Conservation (phyloP, 2,888 invertebrate genomes). For the Chirona hameri region DNA sequence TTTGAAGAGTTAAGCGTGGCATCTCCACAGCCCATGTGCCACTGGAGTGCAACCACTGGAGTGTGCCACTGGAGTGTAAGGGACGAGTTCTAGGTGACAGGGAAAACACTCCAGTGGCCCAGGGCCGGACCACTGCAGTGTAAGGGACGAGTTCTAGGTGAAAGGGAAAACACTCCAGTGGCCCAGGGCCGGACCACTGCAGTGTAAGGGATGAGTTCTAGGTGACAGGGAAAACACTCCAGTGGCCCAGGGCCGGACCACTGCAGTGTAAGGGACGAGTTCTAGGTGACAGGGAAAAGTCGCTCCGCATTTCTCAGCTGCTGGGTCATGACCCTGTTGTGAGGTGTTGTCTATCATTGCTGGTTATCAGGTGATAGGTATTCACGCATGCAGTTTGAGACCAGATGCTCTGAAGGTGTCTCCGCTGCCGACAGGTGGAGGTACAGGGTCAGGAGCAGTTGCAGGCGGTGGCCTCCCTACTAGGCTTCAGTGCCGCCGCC, state of each 20-base stretch:
- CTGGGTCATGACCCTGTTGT: no score
- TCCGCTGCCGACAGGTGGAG: constrained; percentile 57
- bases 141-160: no score
- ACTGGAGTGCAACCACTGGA: not conserved
- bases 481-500: constrained; percentile 71
- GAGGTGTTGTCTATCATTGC: no score
- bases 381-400: no score
- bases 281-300: no score
- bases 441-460: constrained; percentile 57
- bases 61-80: not conserved
- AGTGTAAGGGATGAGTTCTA: not conserved
- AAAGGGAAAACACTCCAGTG: not conserved
- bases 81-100: not conserved
- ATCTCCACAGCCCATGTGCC: no score
- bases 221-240: no score
- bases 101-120: no score
- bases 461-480: constrained; percentile 76
- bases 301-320: no score
- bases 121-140: not conserved
- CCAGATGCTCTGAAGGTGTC: no score
- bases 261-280: not conserved
- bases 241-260: not conserved
- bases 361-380: no score
- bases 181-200: not conserved
- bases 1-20: no score